Conservation (phyloP, 1,140 invertebrate species). For the Drosophila hydei region DNA sequence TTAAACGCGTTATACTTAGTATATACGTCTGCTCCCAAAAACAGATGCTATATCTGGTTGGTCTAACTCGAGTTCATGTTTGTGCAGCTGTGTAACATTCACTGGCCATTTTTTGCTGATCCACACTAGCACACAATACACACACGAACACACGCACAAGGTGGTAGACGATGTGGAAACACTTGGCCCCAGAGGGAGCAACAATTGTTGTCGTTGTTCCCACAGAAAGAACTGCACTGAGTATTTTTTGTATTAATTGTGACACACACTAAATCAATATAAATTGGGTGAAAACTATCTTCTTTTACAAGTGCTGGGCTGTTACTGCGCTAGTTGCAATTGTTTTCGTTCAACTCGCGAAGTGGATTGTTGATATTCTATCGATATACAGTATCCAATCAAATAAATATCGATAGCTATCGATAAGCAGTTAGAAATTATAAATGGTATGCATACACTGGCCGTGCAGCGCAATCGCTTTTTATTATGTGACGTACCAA, state of each 20-base stretch:
- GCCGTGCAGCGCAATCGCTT: not conserved
- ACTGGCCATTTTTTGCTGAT: slow-evolving; percentile 43
- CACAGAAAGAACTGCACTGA: slow-evolving; percentile 18
- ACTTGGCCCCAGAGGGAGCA: slow-evolving; percentile 48
- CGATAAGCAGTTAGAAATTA: slow-evolving; percentile 5
- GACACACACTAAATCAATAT: slow-evolving; percentile 69
- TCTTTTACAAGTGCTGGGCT: slow-evolving; percentile 28
- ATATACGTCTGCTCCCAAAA: slow-evolving; percentile 20
- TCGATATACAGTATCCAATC: slow-evolving; percentile 18
- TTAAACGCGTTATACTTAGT: slow-evolving; percentile 23
- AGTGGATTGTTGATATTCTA: slow-evolving; percentile 45
- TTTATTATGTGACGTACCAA: not conserved
- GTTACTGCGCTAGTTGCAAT: slow-evolving; percentile 38
- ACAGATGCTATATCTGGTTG: slow-evolving; percentile 40
- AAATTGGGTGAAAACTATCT: slow-evolving; percentile 27
- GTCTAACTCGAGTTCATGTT: slow-evolving; percentile 41
- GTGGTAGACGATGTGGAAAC: slow-evolving; percentile 24
- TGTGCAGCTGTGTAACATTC: slow-evolving; percentile 45
- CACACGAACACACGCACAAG: slow-evolving; percentile 28
- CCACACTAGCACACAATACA: slow-evolving; percentile 26
- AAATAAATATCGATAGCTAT: not conserved
- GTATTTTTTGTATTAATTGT: slow-evolving; percentile 35
- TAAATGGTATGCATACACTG: slow-evolving; percentile 15
- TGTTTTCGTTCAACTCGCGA: slow-evolving; percentile 46
- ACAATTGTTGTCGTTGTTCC: slow-evolving; percentile 59